These are phyloP conservation scores for Epirrita christyi DNA, from an alignment of 2,888 invertebrate genomes.

Conservation along the genomic window DNA sequence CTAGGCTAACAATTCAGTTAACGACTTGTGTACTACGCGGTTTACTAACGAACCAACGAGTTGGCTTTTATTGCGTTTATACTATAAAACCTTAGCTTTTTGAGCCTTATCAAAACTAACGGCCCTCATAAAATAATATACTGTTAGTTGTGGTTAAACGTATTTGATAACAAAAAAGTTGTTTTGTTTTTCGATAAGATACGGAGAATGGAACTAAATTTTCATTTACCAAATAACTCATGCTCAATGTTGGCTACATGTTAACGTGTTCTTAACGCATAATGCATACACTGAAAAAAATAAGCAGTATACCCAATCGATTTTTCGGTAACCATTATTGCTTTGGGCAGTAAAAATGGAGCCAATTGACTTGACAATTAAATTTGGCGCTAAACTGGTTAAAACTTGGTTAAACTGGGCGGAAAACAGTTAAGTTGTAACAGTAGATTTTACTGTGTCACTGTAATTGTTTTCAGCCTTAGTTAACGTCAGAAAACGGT, in stretches of 20 bases:
- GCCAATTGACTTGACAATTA: too few species aligned
- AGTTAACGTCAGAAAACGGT: too few species aligned
- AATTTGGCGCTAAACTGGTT: too few species aligned
- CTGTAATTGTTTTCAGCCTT: too few species aligned
- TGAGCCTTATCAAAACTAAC: conserved; percentile 43
- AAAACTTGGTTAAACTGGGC: too few species aligned
- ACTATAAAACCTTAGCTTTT: conserved; percentile 40
- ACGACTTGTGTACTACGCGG: conserved; percentile 40
- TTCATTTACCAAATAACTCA: background rate
- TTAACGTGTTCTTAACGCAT: too few species aligned
- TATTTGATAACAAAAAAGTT: conserved; percentile 40
- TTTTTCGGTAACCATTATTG: too few species aligned
- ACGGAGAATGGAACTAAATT: conserved; percentile 14
- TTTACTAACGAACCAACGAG: conserved; percentile 41
- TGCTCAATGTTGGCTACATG: background rate
- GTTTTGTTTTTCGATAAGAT: conserved; percentile 38
- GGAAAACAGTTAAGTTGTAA: too few species aligned
- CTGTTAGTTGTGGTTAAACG: conserved; percentile 37
- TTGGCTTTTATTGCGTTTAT: conserved; percentile 36
- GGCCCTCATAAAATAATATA: conserved; percentile 42
- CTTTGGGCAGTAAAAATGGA: too few species aligned
- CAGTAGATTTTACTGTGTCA: too few species aligned
- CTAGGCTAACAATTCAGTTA: conserved; percentile 25
- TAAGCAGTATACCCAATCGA: too few species aligned
- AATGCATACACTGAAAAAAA: too few species aligned